phyloP scores from a whole-genome alignment of 2,888 invertebrate species.

The Thecophora atra region DNA sequence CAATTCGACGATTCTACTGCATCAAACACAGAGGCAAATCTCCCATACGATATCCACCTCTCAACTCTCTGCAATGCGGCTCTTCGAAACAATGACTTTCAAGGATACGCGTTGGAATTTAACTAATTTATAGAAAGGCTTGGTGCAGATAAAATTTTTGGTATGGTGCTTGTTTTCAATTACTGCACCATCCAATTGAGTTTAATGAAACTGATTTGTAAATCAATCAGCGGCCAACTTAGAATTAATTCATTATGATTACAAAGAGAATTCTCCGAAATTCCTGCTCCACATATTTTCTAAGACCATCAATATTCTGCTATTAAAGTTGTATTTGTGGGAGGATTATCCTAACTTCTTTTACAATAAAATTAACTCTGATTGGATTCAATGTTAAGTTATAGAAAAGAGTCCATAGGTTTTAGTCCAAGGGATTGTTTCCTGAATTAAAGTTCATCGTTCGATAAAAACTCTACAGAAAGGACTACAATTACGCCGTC shows the following conservation, averaged over 20 bases:
- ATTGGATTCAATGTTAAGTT: too few relatives aligned
- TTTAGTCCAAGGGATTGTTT: too few relatives aligned
- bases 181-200: background rate
- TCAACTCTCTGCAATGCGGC: background rate
- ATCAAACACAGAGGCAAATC: background rate
- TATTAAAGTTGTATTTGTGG: background rate
- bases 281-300: background rate
- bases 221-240: background rate
- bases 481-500: too few relatives aligned
- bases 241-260: background rate
- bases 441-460: too few relatives aligned
- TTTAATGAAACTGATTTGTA: background rate
- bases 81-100: background rate
- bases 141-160: background rate
- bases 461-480: too few relatives aligned
- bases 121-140: background rate
- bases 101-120: constrained; percentile 4
- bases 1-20: constrained; percentile 4
- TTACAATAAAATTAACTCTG: too few relatives aligned
- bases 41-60: background rate
- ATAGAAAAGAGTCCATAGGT: too few relatives aligned
- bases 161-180: background rate
- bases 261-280: background rate
- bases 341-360: too few relatives aligned
- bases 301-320: background rate